Evolutionary conservation across 2,113 vertebrate species (phyloP), one percentile per base, ranked within the genome.

Genomic region (Polypterus senegalus): DNA sequence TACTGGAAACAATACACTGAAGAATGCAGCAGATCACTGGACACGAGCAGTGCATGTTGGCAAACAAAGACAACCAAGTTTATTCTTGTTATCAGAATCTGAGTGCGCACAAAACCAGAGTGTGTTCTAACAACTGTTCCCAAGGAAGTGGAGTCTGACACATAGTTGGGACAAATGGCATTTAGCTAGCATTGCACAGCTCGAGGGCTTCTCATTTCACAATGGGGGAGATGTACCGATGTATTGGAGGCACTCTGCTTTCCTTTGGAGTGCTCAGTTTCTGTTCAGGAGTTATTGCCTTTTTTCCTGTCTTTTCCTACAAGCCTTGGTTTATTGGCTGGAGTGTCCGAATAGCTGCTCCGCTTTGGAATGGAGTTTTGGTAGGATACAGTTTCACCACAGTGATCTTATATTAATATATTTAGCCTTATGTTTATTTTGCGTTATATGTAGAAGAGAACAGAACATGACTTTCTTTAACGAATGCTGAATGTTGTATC

Each of bases 311-410:
- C 52, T 77, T 76, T 63, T 73, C 60, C 57, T 74, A 56, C 11
- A 69, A 78, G 10, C 56, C 71, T 56, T 74, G 71, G 55, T 79
- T 75, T 65, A 27, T 69, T 1, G 66, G 78, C 56, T 78, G 75
- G 73, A 84, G 65, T 1, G 4, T 67, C 62, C 66, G 61, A 66
- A 79, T 83, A 10, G 44, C 70, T 46, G 71, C 77, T 71, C 71
- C 73, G 51, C 60, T 81, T 67, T 86, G 80, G 79, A 83, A 76
- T 3, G 67, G 79, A 69, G 65, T 67, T 75, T 68, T 78, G 74
- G 69, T 80, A 80, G 65, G 79, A 68, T 27, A 27, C 27, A 27
- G 27, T 27, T 27, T 27, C 27, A 27, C 27, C 27, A 27, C 27
- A 27, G 27, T 27, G 27, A 1, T 27, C 27, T 27, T 27, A 27